Base-by-base conservation (phyloP, 2,797 vertebrate genomes). In the Limosa lapponica region DNA sequence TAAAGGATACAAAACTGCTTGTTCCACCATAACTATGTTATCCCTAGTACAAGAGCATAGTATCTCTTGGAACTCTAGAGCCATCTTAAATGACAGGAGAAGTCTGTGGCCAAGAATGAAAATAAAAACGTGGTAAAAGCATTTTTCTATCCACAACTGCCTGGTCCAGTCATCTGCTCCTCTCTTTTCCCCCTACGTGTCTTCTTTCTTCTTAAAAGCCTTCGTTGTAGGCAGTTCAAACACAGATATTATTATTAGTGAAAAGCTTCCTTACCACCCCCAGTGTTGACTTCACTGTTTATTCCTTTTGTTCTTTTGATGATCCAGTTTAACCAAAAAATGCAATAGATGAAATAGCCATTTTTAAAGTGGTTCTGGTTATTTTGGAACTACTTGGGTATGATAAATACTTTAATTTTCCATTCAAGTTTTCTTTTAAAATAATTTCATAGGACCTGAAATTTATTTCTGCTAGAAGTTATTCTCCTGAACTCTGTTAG, bases 341-440 rank as follows among this genome's bases (percentile, higher is more conserved):
- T 1, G 7, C 78, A 69, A 9, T 10, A 36, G 51, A 75, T 19
- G 22, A 72, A 89, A 41, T 7, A 82, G 15, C 22, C 46, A 18
- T 59, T 84, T 95, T 92, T 89, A 66, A 88, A 93, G 15, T 30
- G 13, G 18, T 80, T 79, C 34, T 95, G n/a, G 58, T 95, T 36
- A 81, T 89, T 91, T 81, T 93, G 43, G 65, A 93, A 34, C 41
- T 84, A 71, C 23, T 51, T 64, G 28, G 8, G 5, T 48, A 44
- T 25, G n/a, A 83, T 64, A 96, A 87, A 90, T 74, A 70, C 23
- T 84, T 97, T 67, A 39, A 43, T 78, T 67, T 94, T 95, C 43
- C 27, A 62, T 86, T 62, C 49, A 81, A 70, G 67, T 65, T 91
- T 49, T 92, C 48, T 77, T 96, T 43, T 54, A 37, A 70, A 93